Percentiles rank a stretch among this genome's conserved stretches.
Evolutionary conservation across 2,113 vertebrate species (phyloP).

Genomic region (Petrocephalus microphthalmus): DNA sequence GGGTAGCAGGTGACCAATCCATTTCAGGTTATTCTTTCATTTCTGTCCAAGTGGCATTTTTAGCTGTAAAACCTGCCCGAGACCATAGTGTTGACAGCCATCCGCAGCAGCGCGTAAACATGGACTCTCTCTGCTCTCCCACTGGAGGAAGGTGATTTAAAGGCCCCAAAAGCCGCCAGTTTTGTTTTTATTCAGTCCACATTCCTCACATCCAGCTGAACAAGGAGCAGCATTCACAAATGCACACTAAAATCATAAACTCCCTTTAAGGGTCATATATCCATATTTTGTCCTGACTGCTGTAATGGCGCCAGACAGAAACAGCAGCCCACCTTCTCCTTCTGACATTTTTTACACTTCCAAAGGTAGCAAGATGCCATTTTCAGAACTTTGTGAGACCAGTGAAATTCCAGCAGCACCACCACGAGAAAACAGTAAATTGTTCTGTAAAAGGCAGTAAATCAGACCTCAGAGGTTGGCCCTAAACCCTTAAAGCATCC

Average conservation of each 20-base stretch:
- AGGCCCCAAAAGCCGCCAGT: background rate
- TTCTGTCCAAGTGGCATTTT: conserved; percentile 9
- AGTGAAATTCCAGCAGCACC: conserved; percentile 10
- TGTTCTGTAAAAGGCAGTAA: conserved; percentile 30
- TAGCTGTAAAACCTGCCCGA: background rate
- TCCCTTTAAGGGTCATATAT: background rate
- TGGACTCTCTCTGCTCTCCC: background rate
- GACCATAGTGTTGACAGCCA: background rate
- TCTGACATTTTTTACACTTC: background rate
- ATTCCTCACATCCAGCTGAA: background rate
- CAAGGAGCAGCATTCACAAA: background rate
- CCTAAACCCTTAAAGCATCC: conserved; percentile 17
- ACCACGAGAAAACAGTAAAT: conserved; percentile 19
- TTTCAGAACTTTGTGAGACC: conserved; percentile 9
- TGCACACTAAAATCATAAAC: background rate
- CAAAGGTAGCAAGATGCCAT: conserved; percentile 17
- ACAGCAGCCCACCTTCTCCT: background rate
- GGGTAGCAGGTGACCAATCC: conserved; percentile 47
- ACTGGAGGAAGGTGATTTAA: background rate
- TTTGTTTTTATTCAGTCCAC: background rate
- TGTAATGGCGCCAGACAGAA: background rate
- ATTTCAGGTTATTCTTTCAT: conserved; percentile 47
- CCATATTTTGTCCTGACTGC: background rate
- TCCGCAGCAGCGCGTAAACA: background rate
- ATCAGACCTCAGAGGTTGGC: conserved; percentile 21